A percentile compares a stretch with the other conserved stretches of the same genome.
Conservation (phyloP, 2,113 vertebrate species). For the Nicator chloris region DNA sequence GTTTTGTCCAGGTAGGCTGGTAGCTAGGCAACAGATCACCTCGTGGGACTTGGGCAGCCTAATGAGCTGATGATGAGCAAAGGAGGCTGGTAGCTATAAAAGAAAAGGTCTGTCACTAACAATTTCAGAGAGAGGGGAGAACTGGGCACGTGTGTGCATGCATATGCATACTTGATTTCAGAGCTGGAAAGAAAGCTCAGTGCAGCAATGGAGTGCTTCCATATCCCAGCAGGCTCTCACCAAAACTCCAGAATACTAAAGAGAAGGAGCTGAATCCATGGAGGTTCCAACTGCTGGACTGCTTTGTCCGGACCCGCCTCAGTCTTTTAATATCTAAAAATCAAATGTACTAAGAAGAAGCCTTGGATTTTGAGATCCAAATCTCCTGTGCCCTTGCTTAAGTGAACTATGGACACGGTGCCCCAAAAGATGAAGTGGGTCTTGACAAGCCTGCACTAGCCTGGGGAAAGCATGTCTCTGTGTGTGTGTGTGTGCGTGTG, state of each 20-base stretch:
- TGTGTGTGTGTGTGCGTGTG: not conserved
- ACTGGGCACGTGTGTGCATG: not conserved
- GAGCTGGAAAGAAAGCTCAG: not conserved
- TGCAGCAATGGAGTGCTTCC: not conserved
- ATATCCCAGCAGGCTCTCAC: not conserved
- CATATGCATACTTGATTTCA: not conserved
- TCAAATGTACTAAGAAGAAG: not conserved
- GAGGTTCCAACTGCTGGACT: not conserved
- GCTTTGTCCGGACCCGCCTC: not conserved
- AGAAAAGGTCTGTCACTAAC: not conserved
- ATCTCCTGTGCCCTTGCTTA: not conserved
- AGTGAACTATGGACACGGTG: not conserved
- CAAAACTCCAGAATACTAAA: not conserved
- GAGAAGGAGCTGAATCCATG: not conserved
- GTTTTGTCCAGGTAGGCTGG: conserved; percentile 6
- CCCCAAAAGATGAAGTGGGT: not conserved
- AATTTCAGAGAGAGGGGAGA: not conserved
- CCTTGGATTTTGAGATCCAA: not conserved
- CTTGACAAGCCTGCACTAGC: not conserved
- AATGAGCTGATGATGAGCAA: not conserved
- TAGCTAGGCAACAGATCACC: conserved; percentile 1
- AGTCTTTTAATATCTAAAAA: not conserved
- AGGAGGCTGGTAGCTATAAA: not conserved
- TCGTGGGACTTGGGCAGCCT: not conserved
- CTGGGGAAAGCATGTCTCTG: not conserved